Evolutionary conservation across 2,113 vertebrate genomes (phyloP), one percentile per base, ranked within the genome.

Genomic region (Oncorhynchus keta): DNA sequence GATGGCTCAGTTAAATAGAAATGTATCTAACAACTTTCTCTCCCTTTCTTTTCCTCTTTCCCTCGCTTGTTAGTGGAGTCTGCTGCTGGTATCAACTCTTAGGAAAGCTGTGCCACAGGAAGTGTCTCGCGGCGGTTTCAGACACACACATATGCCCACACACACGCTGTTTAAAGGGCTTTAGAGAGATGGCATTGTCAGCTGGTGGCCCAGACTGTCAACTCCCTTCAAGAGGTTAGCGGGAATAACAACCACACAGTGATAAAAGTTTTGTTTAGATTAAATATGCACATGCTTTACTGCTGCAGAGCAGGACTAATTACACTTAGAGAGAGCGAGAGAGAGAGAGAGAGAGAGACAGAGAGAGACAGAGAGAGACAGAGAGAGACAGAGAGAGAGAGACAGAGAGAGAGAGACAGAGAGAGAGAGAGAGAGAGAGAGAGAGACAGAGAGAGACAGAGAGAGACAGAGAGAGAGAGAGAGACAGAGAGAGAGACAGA

Each of bases 11-110:
- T 55, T 45, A 59, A 35, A 20, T 62, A 48, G 49, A 2, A 65
- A 73, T 78, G 14, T 4, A 68, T 24, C 70, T 20, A 51, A 76
- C 39, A 68, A 59, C 12, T 48, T 45, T 78, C 45, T 39, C 13
- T 13, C 45, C 24, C 65, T 11, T 2, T n/a, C 64, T 28, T 35
- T 28, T 20, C 13, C 66, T 68, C 66, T 39, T 1, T 68, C 66
- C 18, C 28, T 68, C 16, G 28, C 30, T 68, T 20, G 16, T 35
- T 26, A 28, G 30, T 24, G 51, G 69, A 4, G 13, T 51, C 30
- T 48, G 28, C 61, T 48, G 13, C 14, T 35, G 18, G 35, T 26
- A 32, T 72, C 24, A 20, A 72, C 48, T 12, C n/a, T 49, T 5
- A 45, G 28, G n/a, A 13, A 35, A 11, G 64, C 24, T 7, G 20